A percentile compares a stretch with the other conserved stretches of the same genome.
phyloP scores from a whole-genome alignment of 2,797 vertebrate species.

The Smutsia temminckii region DNA sequence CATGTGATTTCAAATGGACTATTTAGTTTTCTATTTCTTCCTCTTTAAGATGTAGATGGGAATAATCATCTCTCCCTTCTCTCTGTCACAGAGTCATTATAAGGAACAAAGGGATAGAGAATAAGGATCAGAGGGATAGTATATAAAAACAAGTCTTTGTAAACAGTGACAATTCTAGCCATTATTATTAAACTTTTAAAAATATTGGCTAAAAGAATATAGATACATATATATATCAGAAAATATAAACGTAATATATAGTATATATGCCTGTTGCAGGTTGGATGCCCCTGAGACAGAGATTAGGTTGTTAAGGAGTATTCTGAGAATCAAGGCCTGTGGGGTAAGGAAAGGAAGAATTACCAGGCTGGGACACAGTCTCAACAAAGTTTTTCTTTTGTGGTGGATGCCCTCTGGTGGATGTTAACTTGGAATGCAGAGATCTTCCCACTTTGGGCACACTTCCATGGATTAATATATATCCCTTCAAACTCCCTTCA shows the following conservation, averaged over 20 bases:
- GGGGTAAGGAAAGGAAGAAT: neutral
- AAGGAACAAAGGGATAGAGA: neutral
- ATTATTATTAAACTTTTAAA: neutral
- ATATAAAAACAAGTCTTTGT: neutral
- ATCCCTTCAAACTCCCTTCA: neutral
- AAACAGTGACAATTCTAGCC: neutral
- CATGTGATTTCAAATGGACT: neutral
- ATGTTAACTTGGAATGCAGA: neutral
- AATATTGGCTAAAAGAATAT: neutral
- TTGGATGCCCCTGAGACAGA: neutral
- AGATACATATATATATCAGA: neutral
- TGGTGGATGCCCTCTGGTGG: neutral
- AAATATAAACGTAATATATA: neutral
- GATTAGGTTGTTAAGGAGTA: neutral
- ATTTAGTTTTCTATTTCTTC: neutral
- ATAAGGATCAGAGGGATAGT: neutral
- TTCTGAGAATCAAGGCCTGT: neutral
- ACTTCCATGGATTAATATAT: neutral
- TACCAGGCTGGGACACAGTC: neutral
- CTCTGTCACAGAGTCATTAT: neutral
- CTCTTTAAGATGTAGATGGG: neutral
- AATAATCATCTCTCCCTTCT: neutral
- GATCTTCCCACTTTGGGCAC: neutral
- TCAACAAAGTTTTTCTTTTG: neutral
- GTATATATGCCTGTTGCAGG: neutral